These are phyloP conservation scores for Cataglyphis albicans DNA, from an alignment of 2,888 invertebrate species.

Conservation along the genomic window DNA sequence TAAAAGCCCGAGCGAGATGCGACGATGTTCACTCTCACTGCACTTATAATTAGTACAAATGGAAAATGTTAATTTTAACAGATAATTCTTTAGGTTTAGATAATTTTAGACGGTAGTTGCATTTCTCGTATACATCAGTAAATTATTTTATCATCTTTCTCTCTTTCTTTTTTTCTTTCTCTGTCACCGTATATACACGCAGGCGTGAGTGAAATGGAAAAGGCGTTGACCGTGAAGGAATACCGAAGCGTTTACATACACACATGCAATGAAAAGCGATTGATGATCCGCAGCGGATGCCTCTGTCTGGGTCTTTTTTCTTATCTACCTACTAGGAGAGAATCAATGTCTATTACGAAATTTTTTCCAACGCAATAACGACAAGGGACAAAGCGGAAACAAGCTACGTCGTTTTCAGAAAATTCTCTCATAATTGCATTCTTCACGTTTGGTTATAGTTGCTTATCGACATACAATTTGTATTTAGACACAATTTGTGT, in stretches of 20 bases:
- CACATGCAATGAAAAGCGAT: slow-evolving; percentile 52
- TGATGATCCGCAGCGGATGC: slow-evolving; percentile 60
- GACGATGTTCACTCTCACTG: slow-evolving; percentile 12
- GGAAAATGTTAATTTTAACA: slow-evolving; percentile 14
- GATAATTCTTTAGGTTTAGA: not conserved
- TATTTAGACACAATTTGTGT: not conserved
- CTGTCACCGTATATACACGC: not conserved
- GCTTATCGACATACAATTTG: not conserved
- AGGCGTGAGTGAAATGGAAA: slow-evolving; percentile 13
- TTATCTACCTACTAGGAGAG: not conserved
- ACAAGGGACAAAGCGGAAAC: slow-evolving; percentile 14
- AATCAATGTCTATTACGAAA: slow-evolving; percentile 60
- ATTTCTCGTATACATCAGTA: slow-evolving; percentile 21
- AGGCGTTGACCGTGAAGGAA: slow-evolving; percentile 44
- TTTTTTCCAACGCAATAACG: slow-evolving; percentile 52
- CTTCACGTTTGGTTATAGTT: not conserved
- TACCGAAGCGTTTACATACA: not conserved
- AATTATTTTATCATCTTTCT: slow-evolving; percentile 10
- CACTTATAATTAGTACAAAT: slow-evolving; percentile 15
- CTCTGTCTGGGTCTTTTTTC: slow-evolving; percentile 49
- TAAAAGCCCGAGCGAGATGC: slow-evolving; percentile 11
- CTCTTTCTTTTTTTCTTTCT: not conserved
- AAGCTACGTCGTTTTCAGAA: not conserved
- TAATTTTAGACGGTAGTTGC: slow-evolving; percentile 37
- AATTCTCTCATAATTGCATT: not conserved